Percentiles rank a stretch among this genome's conserved stretches.
Conservation (phyloP, 1,140 invertebrate species). For the Acromyrmex charruanus region DNA sequence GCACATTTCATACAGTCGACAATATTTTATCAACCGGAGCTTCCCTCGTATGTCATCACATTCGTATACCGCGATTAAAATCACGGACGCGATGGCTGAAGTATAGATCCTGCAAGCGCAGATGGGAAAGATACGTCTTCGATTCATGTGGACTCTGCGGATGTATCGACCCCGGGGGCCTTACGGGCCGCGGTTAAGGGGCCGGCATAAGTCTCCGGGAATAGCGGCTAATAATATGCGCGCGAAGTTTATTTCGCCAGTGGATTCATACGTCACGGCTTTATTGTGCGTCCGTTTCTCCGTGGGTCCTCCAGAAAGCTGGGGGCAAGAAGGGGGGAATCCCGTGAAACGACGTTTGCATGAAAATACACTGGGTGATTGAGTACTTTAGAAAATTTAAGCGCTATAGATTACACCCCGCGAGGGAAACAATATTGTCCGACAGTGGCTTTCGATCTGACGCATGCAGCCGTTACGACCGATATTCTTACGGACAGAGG, state of each 20-base stretch:
- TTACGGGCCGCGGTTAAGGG: slow-evolving; percentile 73
- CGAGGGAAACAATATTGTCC: slow-evolving; percentile 80
- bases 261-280: slow-evolving; percentile 82
- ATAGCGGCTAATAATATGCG: slow-evolving; percentile 81
- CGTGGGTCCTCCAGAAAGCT: slow-evolving; percentile 4
- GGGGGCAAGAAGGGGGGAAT: slow-evolving; percentile 8
- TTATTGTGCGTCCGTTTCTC: slow-evolving; percentile 77
- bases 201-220: slow-evolving; percentile 69
- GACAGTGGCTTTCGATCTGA: slow-evolving; percentile 61
- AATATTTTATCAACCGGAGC: slow-evolving; percentile 19
- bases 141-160: slow-evolving; percentile 50
- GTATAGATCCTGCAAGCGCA: slow-evolving; percentile 21
- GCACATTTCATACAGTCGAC: background rate
- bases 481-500: slow-evolving; percentile 34
- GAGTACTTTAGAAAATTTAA: slow-evolving; percentile 85
- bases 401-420: slow-evolving; percentile 81
- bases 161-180: slow-evolving; percentile 53
- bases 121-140: slow-evolving; percentile 42
- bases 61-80: slow-evolving; percentile 33
- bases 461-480: slow-evolving; percentile 38
- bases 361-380: slow-evolving; percentile 83
- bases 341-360: slow-evolving; percentile 79
- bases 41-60: slow-evolving; percentile 26
- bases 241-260: slow-evolving; percentile 81
- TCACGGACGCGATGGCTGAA: slow-evolving; percentile 13